Percentiles rank a stretch among this genome's conserved stretches.
Evolutionary conservation across 1,140 invertebrate genomes (phyloP).

Genomic region (Micrasema longulum): DNA sequence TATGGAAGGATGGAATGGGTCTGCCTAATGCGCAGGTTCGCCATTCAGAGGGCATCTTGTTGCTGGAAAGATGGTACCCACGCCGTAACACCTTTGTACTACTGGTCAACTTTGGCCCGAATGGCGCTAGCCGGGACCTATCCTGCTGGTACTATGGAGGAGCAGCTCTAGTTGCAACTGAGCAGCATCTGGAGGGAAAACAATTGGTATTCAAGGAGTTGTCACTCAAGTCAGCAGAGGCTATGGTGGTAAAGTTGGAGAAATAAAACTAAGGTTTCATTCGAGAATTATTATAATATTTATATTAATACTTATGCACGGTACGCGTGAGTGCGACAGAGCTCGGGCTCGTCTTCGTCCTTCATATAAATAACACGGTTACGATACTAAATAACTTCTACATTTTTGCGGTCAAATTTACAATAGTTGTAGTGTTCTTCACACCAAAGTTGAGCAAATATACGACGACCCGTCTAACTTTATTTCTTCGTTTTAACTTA

Average conservation of each 20-base stretch:
- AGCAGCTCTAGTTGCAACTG: slow-evolving; percentile 74
- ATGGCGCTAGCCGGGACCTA: slow-evolving; percentile 73
- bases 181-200: slow-evolving; percentile 68
- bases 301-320: slow-evolving; percentile 50
- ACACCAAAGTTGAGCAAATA: slow-evolving; percentile 47
- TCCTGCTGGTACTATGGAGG: slow-evolving; percentile 82
- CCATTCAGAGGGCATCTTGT: slow-evolving; percentile 73
- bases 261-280: slow-evolving; percentile 65
- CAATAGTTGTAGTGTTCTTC: slow-evolving; percentile 3
- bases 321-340: slow-evolving; percentile 43
- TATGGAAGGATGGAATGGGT: slow-evolving; percentile 72
- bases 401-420: slow-evolving; percentile 32
- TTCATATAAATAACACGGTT: slow-evolving; percentile 43
- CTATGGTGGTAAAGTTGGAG: slow-evolving; percentile 75
- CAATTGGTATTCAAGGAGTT: slow-evolving; percentile 78
- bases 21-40: slow-evolving; percentile 75
- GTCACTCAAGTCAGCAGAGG: slow-evolving; percentile 71
- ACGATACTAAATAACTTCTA: slow-evolving; percentile 38
- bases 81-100: slow-evolving; percentile 79
- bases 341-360: slow-evolving; percentile 10
- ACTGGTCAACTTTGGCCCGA: slow-evolving; percentile 75
- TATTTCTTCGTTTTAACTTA: slow-evolving; percentile 7
- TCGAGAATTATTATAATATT: slow-evolving; percentile 47
- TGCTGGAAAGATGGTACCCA: slow-evolving; percentile 82
- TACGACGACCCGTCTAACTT: slow-evolving; percentile 28